Evolutionary conservation across 2,797 vertebrate species (phyloP).

Genomic region (Typhlichthys eigenmanni): DNA sequence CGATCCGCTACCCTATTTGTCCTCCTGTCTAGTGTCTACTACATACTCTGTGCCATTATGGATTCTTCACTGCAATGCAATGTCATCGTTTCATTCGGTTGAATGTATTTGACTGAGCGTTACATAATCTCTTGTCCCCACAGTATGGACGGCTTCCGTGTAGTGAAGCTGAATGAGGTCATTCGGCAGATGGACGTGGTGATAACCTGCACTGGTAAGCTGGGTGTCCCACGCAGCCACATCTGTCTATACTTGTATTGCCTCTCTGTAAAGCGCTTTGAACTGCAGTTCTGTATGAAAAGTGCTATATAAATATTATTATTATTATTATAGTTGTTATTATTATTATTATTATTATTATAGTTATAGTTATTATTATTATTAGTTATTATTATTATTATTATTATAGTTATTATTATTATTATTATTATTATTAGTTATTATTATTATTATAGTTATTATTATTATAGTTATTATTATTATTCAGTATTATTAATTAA

Average conservation of each 20-base stretch:
- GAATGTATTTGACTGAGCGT: not conserved
- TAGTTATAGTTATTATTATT: no score
- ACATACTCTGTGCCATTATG: not conserved
- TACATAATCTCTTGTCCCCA: not conserved
- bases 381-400: no score
- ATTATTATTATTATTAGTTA: no score
- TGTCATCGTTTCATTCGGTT: not conserved
- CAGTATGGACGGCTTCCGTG: conserved; percentile 98
- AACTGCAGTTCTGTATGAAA: no score
- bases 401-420: no score
- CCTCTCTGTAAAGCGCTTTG: no score
- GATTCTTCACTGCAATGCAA: conserved; percentile 3
- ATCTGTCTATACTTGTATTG: not conserved
- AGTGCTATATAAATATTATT: no score
- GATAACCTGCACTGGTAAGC: conserved; percentile 96
- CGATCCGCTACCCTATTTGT: not conserved
- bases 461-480: no score
- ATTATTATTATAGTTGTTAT: no score
- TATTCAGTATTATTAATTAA: conserved; percentile 32
- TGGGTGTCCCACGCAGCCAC: conserved; percentile 27
- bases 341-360: no score
- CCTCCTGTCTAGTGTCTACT: conserved; percentile 5
- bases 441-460: conserved; percentile 22
- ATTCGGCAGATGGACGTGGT: conserved; percentile 97
- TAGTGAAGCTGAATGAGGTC: conserved; percentile 97